Percentiles rank a stretch among this genome's conserved stretches.
phyloP scores from a whole-genome alignment of 2,888 invertebrate genomes.

The Brenthis daphne region DNA sequence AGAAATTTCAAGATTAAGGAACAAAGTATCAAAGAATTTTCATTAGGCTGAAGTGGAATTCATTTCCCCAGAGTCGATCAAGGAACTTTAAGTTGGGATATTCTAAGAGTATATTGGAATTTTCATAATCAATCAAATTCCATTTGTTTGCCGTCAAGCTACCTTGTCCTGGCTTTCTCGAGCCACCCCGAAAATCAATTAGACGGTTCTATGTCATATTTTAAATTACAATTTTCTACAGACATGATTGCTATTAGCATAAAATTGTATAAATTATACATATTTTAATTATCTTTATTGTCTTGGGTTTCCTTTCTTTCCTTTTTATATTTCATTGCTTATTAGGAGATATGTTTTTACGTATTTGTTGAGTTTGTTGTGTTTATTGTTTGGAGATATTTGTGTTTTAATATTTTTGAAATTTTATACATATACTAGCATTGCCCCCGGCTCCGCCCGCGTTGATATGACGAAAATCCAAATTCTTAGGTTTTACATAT shows the following conservation, averaged over 20 bases:
- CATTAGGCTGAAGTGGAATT: slow-evolving; percentile 75
- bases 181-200: slow-evolving; percentile 39
- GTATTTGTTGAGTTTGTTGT: too few species aligned
- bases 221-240: background rate
- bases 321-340: background rate
- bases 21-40: slow-evolving; percentile 69
- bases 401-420: too few species aligned
- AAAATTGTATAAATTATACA: slow-evolving; percentile 27
- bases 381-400: too few species aligned
- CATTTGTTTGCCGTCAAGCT: slow-evolving; percentile 38
- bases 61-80: slow-evolving; percentile 67
- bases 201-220: slow-evolving; percentile 44
- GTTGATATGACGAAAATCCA: too few species aligned
- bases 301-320: background rate
- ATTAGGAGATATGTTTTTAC: background rate
- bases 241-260: slow-evolving; percentile 8
- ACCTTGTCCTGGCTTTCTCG: slow-evolving; percentile 35
- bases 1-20: slow-evolving; percentile 53
- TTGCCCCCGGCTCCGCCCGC: too few species aligned
- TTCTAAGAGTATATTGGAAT: slow-evolving; percentile 67
- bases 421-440: too few species aligned
- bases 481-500: too few species aligned
- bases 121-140: slow-evolving; percentile 71
- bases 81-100: slow-evolving; percentile 59
- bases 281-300: slow-evolving; percentile 12